A percentile compares a stretch with the other conserved stretches of the same genome.
phyloP scores from a whole-genome alignment of 1,140 invertebrate genomes.

The Temnothorax longispinosus region DNA sequence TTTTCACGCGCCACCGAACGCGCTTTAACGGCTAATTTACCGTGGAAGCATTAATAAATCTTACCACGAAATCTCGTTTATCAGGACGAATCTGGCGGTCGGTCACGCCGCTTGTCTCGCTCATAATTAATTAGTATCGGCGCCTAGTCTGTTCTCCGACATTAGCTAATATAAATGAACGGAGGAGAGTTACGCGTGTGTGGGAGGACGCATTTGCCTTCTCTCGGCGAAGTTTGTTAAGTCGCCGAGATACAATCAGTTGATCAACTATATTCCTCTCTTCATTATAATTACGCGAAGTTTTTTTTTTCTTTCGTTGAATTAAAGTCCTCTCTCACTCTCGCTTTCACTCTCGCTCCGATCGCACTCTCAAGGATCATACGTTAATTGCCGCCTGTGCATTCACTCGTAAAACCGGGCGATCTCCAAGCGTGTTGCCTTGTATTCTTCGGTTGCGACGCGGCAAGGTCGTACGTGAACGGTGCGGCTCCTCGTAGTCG shows the following conservation, averaged over 20 bases:
- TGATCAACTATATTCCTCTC: conserved; percentile 48
- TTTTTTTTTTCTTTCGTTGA: conserved; percentile 21
- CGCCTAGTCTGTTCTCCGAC: conserved; percentile 50
- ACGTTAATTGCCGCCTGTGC: conserved; percentile 65
- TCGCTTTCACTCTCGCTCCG: not conserved
- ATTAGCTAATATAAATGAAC: conserved; percentile 58
- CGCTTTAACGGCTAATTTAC: conserved; percentile 59
- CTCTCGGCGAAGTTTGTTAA: conserved; percentile 42
- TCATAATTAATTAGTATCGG: conserved; percentile 63
- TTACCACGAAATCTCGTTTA: conserved; percentile 56
- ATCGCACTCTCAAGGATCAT: conserved; percentile 49
- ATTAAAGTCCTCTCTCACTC: conserved; percentile 12
- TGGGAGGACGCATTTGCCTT: not conserved
- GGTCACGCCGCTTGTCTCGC: conserved; percentile 50
- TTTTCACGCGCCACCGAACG: conserved; percentile 9
- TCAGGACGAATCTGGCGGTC: conserved; percentile 39
- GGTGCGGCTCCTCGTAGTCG: conserved; percentile 66
- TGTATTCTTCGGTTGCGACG: conserved; percentile 44
- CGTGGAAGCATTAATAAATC: conserved; percentile 59
- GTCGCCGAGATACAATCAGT: conserved; percentile 52
- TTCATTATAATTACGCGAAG: conserved; percentile 52
- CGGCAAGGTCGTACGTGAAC: conserved; percentile 68
- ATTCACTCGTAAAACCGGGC: conserved; percentile 46
- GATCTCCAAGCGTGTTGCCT: conserved; percentile 40
- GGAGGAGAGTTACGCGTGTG: not conserved